These are phyloP conservation scores for Fringilla coelebs DNA, from an alignment of 2,797 vertebrate species.

Conservation along the genomic window DNA sequence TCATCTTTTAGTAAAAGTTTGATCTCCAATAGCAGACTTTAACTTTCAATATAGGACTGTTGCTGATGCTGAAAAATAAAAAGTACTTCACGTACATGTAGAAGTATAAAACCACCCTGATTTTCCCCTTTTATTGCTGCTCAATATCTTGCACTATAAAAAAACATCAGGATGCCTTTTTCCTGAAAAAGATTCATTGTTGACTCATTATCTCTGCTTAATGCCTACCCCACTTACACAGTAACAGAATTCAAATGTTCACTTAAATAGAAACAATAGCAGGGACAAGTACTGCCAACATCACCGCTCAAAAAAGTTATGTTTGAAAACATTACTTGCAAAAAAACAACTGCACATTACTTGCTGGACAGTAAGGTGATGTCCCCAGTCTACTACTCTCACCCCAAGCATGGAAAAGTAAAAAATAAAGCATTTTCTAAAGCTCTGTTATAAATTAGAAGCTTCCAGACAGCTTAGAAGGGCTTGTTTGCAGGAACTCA, in stretches of 20 bases:
- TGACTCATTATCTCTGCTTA: neutral
- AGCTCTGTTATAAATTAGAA: conserved; percentile 63
- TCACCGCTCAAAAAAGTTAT: neutral
- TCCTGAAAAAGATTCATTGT: neutral
- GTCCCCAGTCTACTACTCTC: neutral
- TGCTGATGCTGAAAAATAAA: neutral
- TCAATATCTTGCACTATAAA: neutral
- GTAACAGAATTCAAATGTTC: neutral
- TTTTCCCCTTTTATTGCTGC: neutral
- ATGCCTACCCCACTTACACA: neutral
- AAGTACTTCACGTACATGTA: neutral
- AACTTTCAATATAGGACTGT: neutral
- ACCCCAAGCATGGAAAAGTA: neutral
- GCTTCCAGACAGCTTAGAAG: conserved; percentile 59
- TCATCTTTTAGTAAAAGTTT: neutral
- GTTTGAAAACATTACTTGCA: conserved; percentile 6
- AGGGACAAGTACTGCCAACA: neutral
- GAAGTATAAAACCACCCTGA: accelerated
- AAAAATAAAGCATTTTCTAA: conserved; percentile 64
- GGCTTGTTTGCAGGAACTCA: conserved; percentile 63
- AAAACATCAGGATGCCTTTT: neutral
- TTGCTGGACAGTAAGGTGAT: neutral
- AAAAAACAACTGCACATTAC: neutral
- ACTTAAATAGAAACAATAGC: neutral
- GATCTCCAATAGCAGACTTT: neutral